Conservation (phyloP, 2,113 vertebrate species). For the Podarcis raffonei region DNA sequence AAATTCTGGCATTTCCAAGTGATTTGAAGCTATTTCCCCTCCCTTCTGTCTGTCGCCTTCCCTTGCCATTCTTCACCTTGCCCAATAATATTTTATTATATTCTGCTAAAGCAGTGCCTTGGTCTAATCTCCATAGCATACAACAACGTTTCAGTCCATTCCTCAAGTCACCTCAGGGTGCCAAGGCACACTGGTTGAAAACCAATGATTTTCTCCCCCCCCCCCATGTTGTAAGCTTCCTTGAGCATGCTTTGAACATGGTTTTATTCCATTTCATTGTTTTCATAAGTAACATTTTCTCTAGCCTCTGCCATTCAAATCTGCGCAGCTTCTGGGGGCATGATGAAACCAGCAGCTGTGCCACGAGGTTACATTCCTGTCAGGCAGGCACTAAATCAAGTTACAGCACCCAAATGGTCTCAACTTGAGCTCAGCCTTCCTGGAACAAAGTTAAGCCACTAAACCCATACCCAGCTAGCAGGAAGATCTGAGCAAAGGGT, state of each 20-base stretch:
- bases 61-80: neutral
- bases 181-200: neutral
- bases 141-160: neutral
- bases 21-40: neutral
- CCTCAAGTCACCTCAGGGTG: too few relatives aligned
- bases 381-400: neutral
- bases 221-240: too few relatives aligned
- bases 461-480: neutral
- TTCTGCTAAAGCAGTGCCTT: neutral
- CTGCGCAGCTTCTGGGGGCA: slow-evolving; percentile 34
- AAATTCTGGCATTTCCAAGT: neutral
- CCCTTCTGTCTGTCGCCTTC: too few relatives aligned
- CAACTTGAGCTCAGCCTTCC: neutral
- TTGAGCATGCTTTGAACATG: too few relatives aligned
- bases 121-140: neutral
- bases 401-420: neutral
- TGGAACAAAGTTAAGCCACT: neutral
- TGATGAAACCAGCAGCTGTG: slow-evolving; percentile 60
- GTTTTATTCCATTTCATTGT: too few relatives aligned
- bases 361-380: slow-evolving; percentile 5
- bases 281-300: neutral
- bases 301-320: slow-evolving; percentile 19
- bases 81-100: neutral
- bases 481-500: neutral
- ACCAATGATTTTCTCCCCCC: too few relatives aligned